These are phyloP conservation scores for Tanypteryx hageni DNA, from an alignment of 2,888 invertebrate genomes.

Conservation along the genomic window DNA sequence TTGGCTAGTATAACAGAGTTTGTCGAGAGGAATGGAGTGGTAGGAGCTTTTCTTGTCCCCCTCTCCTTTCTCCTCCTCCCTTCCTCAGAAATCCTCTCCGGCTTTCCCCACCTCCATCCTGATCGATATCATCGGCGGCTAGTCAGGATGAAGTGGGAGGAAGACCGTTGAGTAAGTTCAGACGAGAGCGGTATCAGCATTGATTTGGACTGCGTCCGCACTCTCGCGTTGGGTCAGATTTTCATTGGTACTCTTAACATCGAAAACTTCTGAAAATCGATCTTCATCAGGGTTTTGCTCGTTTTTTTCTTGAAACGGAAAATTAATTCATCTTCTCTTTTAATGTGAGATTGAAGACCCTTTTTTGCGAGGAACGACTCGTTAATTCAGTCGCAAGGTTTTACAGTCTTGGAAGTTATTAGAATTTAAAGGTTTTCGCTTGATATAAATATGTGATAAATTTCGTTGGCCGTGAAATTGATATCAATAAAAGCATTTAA, in stretches of 20 bases:
- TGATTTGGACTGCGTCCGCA: conserved; percentile 56
- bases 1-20: conserved; percentile 62
- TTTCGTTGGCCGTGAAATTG: too few species aligned
- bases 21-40: conserved; percentile 48
- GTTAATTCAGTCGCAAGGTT: too few species aligned
- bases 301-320: not conserved
- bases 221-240: conserved; percentile 52
- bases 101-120: conserved; percentile 42
- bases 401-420: too few species aligned
- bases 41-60: not conserved
- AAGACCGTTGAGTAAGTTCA: conserved; percentile 56
- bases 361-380: too few species aligned
- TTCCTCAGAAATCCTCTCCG: conserved; percentile 20
- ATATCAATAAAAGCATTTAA: too few species aligned
- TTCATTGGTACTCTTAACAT: conserved; percentile 49
- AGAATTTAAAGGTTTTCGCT: too few species aligned
- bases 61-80: conserved; percentile 18
- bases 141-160: conserved; percentile 64
- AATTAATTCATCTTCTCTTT: conserved; percentile 19
- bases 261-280: not conserved
- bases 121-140: conserved; percentile 64
- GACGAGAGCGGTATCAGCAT: conserved; percentile 56
- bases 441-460: too few species aligned
- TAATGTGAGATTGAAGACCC: not conserved
- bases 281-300: not conserved